Evolutionary conservation across 2,113 vertebrate species (phyloP), one percentile per base, ranked within the genome.

Genomic region (Semnopithecus entellus): DNA sequence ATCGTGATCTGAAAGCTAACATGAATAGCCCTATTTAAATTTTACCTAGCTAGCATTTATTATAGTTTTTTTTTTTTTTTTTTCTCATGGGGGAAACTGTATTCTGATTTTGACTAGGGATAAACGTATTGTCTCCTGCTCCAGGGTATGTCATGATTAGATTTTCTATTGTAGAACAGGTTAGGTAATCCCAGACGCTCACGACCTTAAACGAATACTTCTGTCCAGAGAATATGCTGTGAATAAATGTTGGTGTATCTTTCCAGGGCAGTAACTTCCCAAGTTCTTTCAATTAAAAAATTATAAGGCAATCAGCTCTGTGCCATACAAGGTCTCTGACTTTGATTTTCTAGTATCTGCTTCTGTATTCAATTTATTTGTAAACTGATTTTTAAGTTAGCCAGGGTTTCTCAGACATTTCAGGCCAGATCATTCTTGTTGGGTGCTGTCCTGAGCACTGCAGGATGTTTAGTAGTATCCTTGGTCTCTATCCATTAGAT

Each of bases 1-100:
- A 27, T 14, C 86, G 52, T 93, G 55, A 91, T 95, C 88, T 80
- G 68, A 90, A 95, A 97, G 70, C 85, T 76, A 73, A 96, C 38
- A 96, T 10, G 76, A 90, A 90, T 38, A 70, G 75, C 38, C 90
- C 43, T 85, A 88, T 88, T 81, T 96, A 90, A 95, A 89, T 72
- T 91, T 95, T 89, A 52, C n/a, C 70, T 55, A 43, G 68, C 48
- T 95, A 18, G 13, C 32, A 70, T 81, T 95, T 92, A 91, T 43
- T 79, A 59, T 22, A 72, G 30, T 40, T 86, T 91, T 61, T 72
- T 76, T 61, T 61, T 72, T 76, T 61, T 59, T 59, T 72, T 81
- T 72, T 55, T 52, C 11, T 48, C 12, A 57, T 79, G 66, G 32
- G 40, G 45, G 5, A 88, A 95, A 96, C 95, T 78, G 38, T 4